Evolutionary conservation across 2,888 invertebrate genomes (phyloP), one percentile per base, ranked within the genome.

Genomic region (Entomobrya proxima): DNA sequence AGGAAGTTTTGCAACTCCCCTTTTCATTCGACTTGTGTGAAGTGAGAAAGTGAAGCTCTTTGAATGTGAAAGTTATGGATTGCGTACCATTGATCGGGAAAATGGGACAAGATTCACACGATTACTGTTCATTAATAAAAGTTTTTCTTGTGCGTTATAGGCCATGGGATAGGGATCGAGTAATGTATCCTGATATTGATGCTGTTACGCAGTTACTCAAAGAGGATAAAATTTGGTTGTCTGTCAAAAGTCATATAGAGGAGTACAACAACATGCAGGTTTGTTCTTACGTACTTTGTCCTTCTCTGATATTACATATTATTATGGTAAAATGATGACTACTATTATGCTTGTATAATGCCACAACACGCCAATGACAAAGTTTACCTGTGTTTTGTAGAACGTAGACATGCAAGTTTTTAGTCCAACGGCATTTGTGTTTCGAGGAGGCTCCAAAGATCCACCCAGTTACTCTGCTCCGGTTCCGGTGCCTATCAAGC

Each of bases 131-230:
- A 40, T 40, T 15, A 15, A 40, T 11, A 11, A 15, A 32, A 15
- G 4, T 21, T 67, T 3, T 37, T 67, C 35, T 18, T 67, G 35
- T 4, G 7, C 9, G 21, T 15, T 9, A 35, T 90, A 94, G 94
- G 50, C 92, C 94, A 5, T 94, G 94, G 93, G 93, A 93, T 83
- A 93, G 93, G 88, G 95, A 95, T 91, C 92, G 95, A 4, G 94
- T 92, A 91, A 94, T 95, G 94, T 92, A 94, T 0, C 94, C 94
- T 0, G 94, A 95, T 90, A 95, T 95, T 81, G 93, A 94, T 77
- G 93, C 93, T 4, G 94, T 92, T 1, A 93, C 93, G 0, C 92
- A 93, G 67, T 91, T 95, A 3, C 90, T 93, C 9, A 89, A 91
- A 21, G 92, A 92, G 15, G 92, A 92, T 61, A 92, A 93, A 91